Conservation (phyloP, 2,888 invertebrate species). For the Chaetoderma sp. region DNA sequence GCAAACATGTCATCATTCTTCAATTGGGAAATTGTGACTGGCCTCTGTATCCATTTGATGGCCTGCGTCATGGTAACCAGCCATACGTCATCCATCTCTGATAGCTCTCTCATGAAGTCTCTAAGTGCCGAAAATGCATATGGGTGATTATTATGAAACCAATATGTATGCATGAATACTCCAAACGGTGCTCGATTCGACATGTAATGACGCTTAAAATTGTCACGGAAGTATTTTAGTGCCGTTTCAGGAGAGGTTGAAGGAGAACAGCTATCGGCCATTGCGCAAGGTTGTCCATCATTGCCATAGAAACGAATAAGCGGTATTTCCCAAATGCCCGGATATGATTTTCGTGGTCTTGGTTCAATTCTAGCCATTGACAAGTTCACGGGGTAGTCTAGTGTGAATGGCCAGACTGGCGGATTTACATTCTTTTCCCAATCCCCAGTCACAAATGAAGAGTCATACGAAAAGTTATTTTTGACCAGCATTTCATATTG, state of each 20-base stretch:
- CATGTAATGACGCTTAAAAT: constrained; percentile 79
- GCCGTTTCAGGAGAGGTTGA: constrained; percentile 28
- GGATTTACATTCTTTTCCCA: constrained; percentile 86
- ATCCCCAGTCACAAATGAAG: constrained; percentile 84
- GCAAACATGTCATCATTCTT: background rate
- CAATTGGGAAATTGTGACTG: constrained; percentile 10
- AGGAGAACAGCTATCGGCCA: constrained; percentile 39
- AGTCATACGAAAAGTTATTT: constrained; percentile 92
- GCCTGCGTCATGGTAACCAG: constrained; percentile 28
- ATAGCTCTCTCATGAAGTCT: constrained; percentile 27
- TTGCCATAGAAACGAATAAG: constrained; percentile 65
- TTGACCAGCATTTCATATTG: constrained; percentile 94
- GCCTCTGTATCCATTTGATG: constrained; percentile 34
- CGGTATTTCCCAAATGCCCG: constrained; percentile 77
- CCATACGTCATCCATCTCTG: constrained; percentile 26
- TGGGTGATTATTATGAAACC: constrained; percentile 82
- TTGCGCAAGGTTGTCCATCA: constrained; percentile 35
- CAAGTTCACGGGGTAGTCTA: constrained; percentile 75
- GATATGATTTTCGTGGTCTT: constrained; percentile 43
- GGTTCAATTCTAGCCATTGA: constrained; percentile 1
- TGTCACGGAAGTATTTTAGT: constrained; percentile 74
- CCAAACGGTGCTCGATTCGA: constrained; percentile 81
- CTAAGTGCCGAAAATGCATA: constrained; percentile 20
- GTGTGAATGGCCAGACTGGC: constrained; percentile 93
- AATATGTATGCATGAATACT: constrained; percentile 82